Evolutionary conservation across 1,140 invertebrate species (phyloP), one percentile per base, ranked within the genome.

Genomic region (Nebria ingens): DNA sequence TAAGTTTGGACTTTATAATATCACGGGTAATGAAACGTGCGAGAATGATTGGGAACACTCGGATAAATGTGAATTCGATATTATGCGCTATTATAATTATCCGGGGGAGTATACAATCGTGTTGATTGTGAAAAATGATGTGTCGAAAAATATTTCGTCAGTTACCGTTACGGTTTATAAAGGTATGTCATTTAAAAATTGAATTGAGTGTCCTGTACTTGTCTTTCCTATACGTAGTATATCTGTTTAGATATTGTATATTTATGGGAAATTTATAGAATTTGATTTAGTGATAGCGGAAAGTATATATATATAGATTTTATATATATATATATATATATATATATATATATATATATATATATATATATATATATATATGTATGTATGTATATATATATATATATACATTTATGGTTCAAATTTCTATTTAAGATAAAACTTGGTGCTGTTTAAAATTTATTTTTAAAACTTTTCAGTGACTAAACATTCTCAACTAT

Each of bases 11-110:
- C 75, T 79, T 15, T 88, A 90, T 62, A 91, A 90, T 66, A 67
- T 81, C 0, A 90, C 86, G 0, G 87, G 87, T 19, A 87, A 88
- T 61, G 86, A 89, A 68, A 86, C 82, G 0, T 89, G 87, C 61
- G 53, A 59, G 1, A 34, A 60, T 11, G 21, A 45, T 1, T 74
- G 70, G 57, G 52, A 65, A 2, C 57, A 58, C 56, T 70, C 69
- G 0, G 61, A 71, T 0, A 73, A 72, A 0, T 87, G 85, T 61
- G 73, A 79, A 20, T 84, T 88, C 62, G 68, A 71, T 0, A 78
- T 86, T 17, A 66, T 70, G 1, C 80, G 82, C 57, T 90, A 84
- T 64, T 87, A 90, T 58, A 6, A 12, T 11, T 12, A 3, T 4
- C 17, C 40, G 4, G 69, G 76, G 2, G 77, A 81, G 45, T 80